Conservation (phyloP, 2,113 vertebrate species). For the Toxotes chatareus region DNA sequence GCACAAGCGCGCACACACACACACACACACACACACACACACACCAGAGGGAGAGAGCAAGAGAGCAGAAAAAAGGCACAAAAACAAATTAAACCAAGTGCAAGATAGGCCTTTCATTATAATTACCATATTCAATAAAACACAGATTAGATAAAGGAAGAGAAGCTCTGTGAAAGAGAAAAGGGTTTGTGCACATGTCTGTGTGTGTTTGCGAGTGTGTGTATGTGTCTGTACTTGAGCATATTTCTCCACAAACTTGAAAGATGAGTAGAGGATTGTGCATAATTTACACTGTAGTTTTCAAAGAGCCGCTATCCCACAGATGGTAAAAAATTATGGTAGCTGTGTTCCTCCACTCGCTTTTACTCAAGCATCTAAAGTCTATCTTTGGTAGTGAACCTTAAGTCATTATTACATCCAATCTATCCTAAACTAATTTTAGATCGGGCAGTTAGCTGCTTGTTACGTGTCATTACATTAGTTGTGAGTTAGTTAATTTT, state of each 20-base stretch:
- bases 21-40: conserved; percentile 27
- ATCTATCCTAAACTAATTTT: conserved; percentile 65
- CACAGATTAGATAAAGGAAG: conserved; percentile 79
- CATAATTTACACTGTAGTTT: conserved; percentile 67
- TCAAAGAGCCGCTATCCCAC: conserved; percentile 53
- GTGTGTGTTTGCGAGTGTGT: conserved; percentile 24
- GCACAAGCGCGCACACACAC: conserved; percentile 7
- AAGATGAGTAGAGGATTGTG: conserved; percentile 65
- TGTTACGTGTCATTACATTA: conserved; percentile 31
- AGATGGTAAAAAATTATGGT: conserved; percentile 59
- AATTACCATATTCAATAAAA: conserved; percentile 84
- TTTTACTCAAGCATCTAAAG: conserved; percentile 54
- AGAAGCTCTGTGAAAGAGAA: conserved; percentile 68
- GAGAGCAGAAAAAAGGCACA: conserved; percentile 68
- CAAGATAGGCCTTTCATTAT: conserved; percentile 82
- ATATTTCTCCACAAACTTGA: conserved; percentile 62
- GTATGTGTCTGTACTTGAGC: conserved; percentile 31
- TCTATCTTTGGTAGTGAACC: conserved; percentile 59
- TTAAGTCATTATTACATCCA: conserved; percentile 60
- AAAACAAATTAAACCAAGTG: conserved; percentile 81
- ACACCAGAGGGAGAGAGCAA: conserved; percentile 46
- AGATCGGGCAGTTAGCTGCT: conserved; percentile 43
- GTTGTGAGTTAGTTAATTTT: conserved; percentile 43
- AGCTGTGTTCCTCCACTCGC: conserved; percentile 41
- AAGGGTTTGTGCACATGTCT: conserved; percentile 10